A percentile compares a stretch with the other conserved stretches of the same genome.
Conservation (phyloP, 2,113 vertebrate genomes). For the Galbula dea region DNA sequence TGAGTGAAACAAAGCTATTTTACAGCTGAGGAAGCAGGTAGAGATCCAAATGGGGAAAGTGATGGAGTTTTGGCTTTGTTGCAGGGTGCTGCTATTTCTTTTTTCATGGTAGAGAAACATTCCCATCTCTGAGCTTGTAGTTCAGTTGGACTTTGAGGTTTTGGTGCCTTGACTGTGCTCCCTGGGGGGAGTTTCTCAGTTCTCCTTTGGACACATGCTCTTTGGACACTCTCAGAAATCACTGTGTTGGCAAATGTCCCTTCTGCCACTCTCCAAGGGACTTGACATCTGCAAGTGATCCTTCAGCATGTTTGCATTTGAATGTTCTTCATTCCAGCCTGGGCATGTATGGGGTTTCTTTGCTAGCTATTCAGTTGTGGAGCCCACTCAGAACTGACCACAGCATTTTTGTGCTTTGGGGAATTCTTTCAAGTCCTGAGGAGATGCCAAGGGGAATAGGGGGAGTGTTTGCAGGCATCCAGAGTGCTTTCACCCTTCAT, state of each 20-base stretch:
- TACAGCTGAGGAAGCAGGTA: neutral
- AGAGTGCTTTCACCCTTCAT: rapidly evolving
- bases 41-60: neutral
- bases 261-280: neutral
- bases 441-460: neutral
- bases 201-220: neutral
- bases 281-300: neutral
- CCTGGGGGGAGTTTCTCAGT: neutral
- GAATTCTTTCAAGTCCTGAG: neutral
- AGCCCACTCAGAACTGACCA: neutral
- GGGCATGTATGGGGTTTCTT: neutral
- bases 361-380: neutral
- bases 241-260: neutral
- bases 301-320: neutral
- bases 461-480: neutral
- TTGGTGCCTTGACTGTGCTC: neutral
- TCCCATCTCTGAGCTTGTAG: neutral
- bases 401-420: neutral
- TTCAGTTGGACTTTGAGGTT: neutral
- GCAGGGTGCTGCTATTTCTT: neutral
- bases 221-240: neutral
- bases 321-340: slow-evolving; percentile 38
- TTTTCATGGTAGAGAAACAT: neutral
- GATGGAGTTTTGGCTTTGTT: neutral
- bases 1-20: neutral